A percentile compares a stretch with the other conserved stretches of the same genome.
Conservation (phyloP, 2,888 invertebrate genomes). For the Pachycephus smyrnensis region DNA sequence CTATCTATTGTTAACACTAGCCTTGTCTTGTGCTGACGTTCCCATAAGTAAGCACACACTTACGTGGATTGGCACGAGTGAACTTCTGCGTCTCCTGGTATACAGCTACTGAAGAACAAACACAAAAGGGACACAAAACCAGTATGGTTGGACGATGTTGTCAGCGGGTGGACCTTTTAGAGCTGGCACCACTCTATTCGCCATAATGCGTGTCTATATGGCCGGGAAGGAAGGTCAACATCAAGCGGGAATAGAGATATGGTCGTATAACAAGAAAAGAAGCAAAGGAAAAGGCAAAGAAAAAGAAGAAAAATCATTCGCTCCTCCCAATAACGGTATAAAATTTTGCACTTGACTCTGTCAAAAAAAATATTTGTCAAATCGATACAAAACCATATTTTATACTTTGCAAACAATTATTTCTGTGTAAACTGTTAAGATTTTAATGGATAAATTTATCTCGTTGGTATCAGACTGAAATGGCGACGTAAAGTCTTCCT, state of each 20-base stretch:
- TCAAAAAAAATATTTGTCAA: not conserved
- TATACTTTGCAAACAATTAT: not conserved
- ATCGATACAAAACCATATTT: not conserved
- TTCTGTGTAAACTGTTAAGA: not conserved
- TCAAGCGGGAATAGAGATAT: not conserved
- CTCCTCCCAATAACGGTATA: not conserved
- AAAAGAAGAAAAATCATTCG: not conserved
- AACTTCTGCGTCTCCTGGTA: not conserved
- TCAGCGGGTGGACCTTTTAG: slow-evolving; percentile 25
- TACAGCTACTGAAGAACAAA: not conserved
- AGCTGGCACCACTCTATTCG: slow-evolving; percentile 22
- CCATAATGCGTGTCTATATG: slow-evolving; percentile 16
- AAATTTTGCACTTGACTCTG: not conserved
- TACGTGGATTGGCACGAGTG: not conserved
- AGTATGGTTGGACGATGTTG: slow-evolving; percentile 13
- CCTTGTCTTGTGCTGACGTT: not conserved
- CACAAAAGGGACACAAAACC: slow-evolving; percentile 1
- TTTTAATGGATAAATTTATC: not conserved
- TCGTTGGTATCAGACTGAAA: not conserved
- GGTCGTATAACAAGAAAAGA: not conserved
- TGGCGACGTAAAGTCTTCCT: not conserved
- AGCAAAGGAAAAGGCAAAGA: not conserved
- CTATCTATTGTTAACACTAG: not conserved
- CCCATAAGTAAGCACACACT: slow-evolving; percentile 6
- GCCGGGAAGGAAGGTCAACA: not conserved